Evolutionary conservation across 2,113 vertebrate species (phyloP), one percentile per base, ranked within the genome.

Genomic region (Cebus imitator): DNA sequence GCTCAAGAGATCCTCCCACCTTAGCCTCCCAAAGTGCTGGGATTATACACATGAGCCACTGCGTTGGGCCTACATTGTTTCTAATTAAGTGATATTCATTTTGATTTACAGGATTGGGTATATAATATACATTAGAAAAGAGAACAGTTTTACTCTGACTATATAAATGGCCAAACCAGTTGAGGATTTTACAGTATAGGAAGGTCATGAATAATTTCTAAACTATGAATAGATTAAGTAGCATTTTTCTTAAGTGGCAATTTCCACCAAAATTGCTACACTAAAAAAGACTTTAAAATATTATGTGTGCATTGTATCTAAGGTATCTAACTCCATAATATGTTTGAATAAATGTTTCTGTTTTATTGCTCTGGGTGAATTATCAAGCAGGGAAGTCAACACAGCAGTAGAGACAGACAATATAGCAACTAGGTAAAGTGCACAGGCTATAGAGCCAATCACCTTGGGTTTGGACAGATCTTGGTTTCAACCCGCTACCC

Each of bases 181-280:
- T 23, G 32, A 90, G 4, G 68, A 75, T 84, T 70, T 70, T 57
- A 73, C 5, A 93, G 13, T 18, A 37, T 8, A 14, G 18, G 30
- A 72, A 25, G 9, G 20, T 80, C 55, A n/a, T n/a, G 23, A 94
- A 58, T 90, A 93, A 80, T 81, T 91, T 95, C 68, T 75, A 87
- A 90, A 75, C 13, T 82, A 8, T 14, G 68, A 32, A 23, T n/a
- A 90, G 20, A 48, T 4, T 48, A 37, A 58, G 37, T n/a, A 55
- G 70, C 75, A 50, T n/a, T 96, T 89, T 93, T 93, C 82, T 91
- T 96, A 40, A 70, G 70, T 52, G 70, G 21, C 68, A 68, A 37
- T 93, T 89, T 83, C 35, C 40, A 89, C 32, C 40, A 61, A 85
- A 84, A 90, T 20, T 55, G n/a, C 17, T 73, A 73, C 4, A 52